Evolutionary conservation across 2,113 vertebrate genomes (phyloP), one percentile per base, ranked within the genome.

Genomic region (Eurypyga helias): DNA sequence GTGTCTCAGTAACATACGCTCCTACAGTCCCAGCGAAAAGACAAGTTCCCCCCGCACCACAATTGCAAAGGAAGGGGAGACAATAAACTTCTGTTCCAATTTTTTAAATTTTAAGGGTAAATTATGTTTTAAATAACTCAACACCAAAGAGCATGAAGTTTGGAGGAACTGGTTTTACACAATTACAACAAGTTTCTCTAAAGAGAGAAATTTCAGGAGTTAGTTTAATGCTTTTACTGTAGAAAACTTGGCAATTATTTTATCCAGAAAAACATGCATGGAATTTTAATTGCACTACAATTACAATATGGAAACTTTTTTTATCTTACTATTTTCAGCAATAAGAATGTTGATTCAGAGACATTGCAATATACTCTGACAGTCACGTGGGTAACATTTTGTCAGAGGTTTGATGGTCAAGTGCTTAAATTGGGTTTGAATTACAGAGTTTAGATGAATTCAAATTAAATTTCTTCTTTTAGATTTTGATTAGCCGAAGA

Each of bases 71-170:
- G 29, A 90, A 11, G 2, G 38, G 10, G 13, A 78, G 29, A 91
- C 33, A 79, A 70, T 19, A 77, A 72, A 52, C 45, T 61, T 90
- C 41, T 52, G 9, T 48, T 84, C 17, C n/a, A 55, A 17, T 46
- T 67, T 52, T 84, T 45, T 25, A 7, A 67, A 84, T 65, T 69
- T 91, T 57, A 91, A 91, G 58, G 36, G 4, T 65, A 57, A 92
- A 33, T 69, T 58, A 26, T 31, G 41, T 80, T 72, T 67, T 45
- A 90, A 90, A 71, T 64, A 83, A 33, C 31, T 60, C 49, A 80
- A 10, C 17, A 29, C 2, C 1, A 4, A 48, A 0, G 1, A 71
- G 11, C 3, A 1, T 14, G 46, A 92, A 49, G 38, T 60, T 67
- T 79, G 48, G 61, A 87, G 17, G 18, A 87, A 45, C 6, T 26